phyloP scores from a whole-genome alignment of 1,140 invertebrate genomes.

The Drosophila auraria region DNA sequence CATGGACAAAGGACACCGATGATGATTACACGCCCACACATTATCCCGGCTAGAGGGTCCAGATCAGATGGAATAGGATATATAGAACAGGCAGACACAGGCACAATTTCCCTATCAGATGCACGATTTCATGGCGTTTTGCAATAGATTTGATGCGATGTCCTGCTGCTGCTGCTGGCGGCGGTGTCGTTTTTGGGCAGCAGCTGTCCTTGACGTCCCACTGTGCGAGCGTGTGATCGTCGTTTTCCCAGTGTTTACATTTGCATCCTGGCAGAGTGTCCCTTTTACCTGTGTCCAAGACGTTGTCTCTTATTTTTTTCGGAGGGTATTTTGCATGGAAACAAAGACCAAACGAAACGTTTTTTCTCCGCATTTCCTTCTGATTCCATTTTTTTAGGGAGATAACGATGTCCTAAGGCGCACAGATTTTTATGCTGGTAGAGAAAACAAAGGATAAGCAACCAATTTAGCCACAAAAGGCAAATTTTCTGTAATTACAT shows the following conservation, averaged over 20 bases:
- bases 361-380: slow-evolving; percentile 19
- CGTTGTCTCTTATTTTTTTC: slow-evolving; percentile 28
- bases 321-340: slow-evolving; percentile 59
- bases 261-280: slow-evolving; percentile 62
- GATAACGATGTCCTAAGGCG: slow-evolving; percentile 33
- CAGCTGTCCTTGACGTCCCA: slow-evolving; percentile 54
- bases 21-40: slow-evolving; percentile 76
- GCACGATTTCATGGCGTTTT: slow-evolving; percentile 73
- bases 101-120: slow-evolving; percentile 62
- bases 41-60: slow-evolving; percentile 32
- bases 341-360: slow-evolving; percentile 43
- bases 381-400: slow-evolving; percentile 28
- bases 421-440: slow-evolving; percentile 40
- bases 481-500: slow-evolving; percentile 75
- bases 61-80: slow-evolving; percentile 19
- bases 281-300: slow-evolving; percentile 58
- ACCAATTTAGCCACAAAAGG: slow-evolving; percentile 70
- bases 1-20: slow-evolving; percentile 38
- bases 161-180: slow-evolving; percentile 33
- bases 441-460: slow-evolving; percentile 35
- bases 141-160: slow-evolving; percentile 67
- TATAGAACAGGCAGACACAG: slow-evolving; percentile 27
- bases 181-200: slow-evolving; percentile 48
- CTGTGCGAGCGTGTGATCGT: slow-evolving; percentile 78
- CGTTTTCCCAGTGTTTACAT: slow-evolving; percentile 61